Evolutionary conservation across 1,140 invertebrate species (phyloP), one percentile per base, ranked within the genome.

Genomic region (Pseudoatta argentina): DNA sequence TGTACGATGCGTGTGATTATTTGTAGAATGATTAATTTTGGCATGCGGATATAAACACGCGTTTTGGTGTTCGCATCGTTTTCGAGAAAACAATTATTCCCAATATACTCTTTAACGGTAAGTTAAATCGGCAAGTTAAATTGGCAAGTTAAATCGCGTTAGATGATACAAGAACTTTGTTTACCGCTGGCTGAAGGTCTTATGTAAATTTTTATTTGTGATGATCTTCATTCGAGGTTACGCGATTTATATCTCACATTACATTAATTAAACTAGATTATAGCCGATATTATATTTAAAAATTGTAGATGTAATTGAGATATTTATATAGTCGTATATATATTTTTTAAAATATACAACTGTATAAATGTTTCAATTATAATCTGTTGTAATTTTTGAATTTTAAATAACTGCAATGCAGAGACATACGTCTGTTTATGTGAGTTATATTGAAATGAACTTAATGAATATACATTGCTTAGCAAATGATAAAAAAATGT

Each of bases 21-120:
- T 39, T 30, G 34, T 12, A 18, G 27, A 18, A 73, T 57, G 24
- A 83, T 83, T 83, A 83, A 83, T 83, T 83, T 83, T 18, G 67
- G 39, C 24, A 30, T 24, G 53, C 24, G 24, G 21, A 34, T 39
- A 18, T 27, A 27, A 69, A 51, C 39, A 51, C 21, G 27, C 66
- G 14, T 18, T 85, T 39, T 72, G 59, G 30, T 64, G 24, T 39
- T 14, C 48, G 55, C 67, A 39, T 53, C 10, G 48, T 48, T 24
- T 16, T 6, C 39, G 34, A 67, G 44, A 75, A 85, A 78, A 78
- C 12, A 66, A 27, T 57, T 34, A 21, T 14, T 34, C 44, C 30
- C 34, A 39, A 34, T 61, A 75, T 3, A 75, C 8, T 51, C 44
- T 59, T 48, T 6, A n/a, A 39, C n/a, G 16, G 30, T n/a, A 39